Percentiles rank a stretch among this genome's conserved stretches.
phyloP scores from a whole-genome alignment of 2,113 vertebrate species.

The Tretioscincus oriximinensis region DNA sequence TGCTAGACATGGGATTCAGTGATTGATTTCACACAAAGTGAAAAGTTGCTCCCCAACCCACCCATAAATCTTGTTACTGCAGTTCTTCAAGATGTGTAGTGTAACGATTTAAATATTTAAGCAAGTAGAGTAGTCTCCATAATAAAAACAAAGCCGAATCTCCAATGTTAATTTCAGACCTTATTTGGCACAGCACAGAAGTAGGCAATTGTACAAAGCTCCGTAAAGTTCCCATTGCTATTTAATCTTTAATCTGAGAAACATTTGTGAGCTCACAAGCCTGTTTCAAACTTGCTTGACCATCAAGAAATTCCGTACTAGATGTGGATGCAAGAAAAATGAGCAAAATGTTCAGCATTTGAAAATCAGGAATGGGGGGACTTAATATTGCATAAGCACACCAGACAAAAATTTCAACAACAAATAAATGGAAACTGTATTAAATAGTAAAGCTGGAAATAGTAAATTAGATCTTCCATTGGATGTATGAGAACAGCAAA shows the following conservation, averaged over 20 bases:
- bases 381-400: too few relatives aligned
- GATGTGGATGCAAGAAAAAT: too few relatives aligned
- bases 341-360: too few relatives aligned
- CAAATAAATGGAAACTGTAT: too few relatives aligned
- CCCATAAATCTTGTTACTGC: background rate
- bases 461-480: too few relatives aligned
- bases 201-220: background rate
- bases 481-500: too few relatives aligned
- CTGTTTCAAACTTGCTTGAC: too few relatives aligned
- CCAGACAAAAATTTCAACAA: too few relatives aligned
- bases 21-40: background rate
- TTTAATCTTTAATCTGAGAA: background rate
- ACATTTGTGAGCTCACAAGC: too few relatives aligned
- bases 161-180: background rate
- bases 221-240: background rate
- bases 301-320: too few relatives aligned
- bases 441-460: too few relatives aligned
- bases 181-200: background rate
- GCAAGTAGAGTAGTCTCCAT: background rate
- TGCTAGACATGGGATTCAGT: background rate
- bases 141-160: background rate
- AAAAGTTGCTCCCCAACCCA: background rate
- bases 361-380: too few relatives aligned
- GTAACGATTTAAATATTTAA: background rate
- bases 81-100: background rate